A percentile compares a stretch with the other conserved stretches of the same genome.
phyloP scores from a whole-genome alignment of 2,888 invertebrate genomes.

The Diplolepis rosae region DNA sequence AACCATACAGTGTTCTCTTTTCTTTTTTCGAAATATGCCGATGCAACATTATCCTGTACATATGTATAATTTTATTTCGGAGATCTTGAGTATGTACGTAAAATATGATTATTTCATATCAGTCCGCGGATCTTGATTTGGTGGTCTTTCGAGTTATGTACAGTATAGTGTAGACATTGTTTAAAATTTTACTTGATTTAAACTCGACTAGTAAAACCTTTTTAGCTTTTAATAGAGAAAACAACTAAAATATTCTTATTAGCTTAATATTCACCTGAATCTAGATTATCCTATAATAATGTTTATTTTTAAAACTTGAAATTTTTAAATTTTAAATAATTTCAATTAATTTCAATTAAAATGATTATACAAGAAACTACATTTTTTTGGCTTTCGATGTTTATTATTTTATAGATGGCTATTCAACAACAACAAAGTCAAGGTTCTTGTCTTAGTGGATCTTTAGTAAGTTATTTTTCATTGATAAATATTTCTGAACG shows the following conservation, averaged over 20 bases:
- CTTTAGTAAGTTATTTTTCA: constrained; percentile 54
- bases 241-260: too few relatives aligned
- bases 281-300: too few relatives aligned
- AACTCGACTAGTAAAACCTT: background rate
- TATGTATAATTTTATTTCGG: constrained; percentile 39
- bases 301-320: too few relatives aligned
- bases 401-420: constrained; percentile 47
- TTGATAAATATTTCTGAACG: background rate
- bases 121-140: constrained; percentile 29
- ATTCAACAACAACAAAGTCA: background rate
- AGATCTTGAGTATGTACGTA: constrained; percentile 17
- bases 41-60: constrained; percentile 50
- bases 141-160: constrained; percentile 44
- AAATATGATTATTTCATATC: constrained; percentile 53
- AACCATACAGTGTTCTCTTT: constrained; percentile 31
- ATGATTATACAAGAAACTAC: background rate
- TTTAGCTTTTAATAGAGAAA: too few relatives aligned
- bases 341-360: too few relatives aligned
- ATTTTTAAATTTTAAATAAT: too few relatives aligned
- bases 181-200: background rate
- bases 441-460: constrained; percentile 61
- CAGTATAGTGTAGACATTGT: constrained; percentile 43
- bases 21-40: background rate
- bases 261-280: too few relatives aligned
- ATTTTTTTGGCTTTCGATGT: background rate